Evolutionary conservation across 2,113 vertebrate species (phyloP).

Genomic region (Glaucidium brasilianum): DNA sequence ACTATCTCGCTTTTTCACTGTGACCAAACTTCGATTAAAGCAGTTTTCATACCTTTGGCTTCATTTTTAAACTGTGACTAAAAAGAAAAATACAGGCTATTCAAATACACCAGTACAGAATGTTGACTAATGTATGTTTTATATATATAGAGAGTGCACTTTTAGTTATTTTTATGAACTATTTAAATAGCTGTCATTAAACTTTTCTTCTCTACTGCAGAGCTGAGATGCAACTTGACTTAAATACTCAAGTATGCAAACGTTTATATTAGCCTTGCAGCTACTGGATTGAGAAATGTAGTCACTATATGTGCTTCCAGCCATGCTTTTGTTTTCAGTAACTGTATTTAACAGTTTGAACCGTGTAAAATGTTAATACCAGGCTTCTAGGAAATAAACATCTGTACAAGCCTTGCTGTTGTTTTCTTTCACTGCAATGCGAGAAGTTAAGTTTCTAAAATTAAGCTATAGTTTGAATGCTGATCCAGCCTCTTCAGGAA

Average conservation of each 20-base stretch:
- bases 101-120: not conserved
- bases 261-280: not conserved
- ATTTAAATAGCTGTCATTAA: not conserved
- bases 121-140: not conserved
- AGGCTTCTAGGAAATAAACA: slow-evolving; percentile 50
- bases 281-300: not conserved
- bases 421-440: not conserved
- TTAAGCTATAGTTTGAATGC: not conserved
- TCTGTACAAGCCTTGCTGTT: not conserved
- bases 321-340: not conserved
- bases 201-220: not conserved
- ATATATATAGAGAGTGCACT: not conserved
- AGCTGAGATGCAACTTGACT: not conserved
- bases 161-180: not conserved
- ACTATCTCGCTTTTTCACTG: not conserved
- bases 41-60: not conserved
- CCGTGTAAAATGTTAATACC: not conserved
- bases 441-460: not conserved
- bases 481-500: not conserved
- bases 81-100: not conserved
- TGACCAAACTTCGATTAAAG: not conserved
- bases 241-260: not conserved
- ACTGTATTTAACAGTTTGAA: not conserved
- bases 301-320: not conserved
- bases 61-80: not conserved